These are phyloP conservation scores for Oryzias sinensis DNA, from an alignment of 2,797 vertebrate species.

Conservation along the genomic window DNA sequence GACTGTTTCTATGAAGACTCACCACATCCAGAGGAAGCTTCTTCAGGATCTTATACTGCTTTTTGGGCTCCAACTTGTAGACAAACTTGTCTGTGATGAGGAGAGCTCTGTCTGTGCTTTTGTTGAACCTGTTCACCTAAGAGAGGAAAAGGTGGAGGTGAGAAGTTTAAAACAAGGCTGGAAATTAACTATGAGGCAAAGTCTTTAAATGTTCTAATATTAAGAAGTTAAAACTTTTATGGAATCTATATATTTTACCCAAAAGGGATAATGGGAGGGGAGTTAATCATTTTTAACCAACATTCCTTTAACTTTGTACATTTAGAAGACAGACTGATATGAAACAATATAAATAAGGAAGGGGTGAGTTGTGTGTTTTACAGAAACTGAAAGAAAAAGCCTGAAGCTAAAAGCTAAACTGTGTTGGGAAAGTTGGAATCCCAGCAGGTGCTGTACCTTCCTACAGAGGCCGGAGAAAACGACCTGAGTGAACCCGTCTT, in stretches of 20 bases:
- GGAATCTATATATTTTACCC: too few relatives aligned
- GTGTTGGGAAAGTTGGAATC: not conserved
- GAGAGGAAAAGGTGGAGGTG: not conserved
- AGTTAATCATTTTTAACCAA: too few relatives aligned
- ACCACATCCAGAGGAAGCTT: conserved; percentile 79
- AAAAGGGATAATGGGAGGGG: too few relatives aligned
- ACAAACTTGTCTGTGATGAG: conserved; percentile 87
- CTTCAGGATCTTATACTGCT: conserved; percentile 86
- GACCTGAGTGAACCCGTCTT: conserved; percentile 77
- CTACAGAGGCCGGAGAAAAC: conserved; percentile 88
- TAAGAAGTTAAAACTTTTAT: not conserved
- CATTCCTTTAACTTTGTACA: too few relatives aligned
- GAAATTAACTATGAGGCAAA: not conserved
- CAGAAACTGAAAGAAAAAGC: not conserved
- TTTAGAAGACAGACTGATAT: too few relatives aligned
- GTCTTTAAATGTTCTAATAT: not conserved
- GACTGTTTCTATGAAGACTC: conserved; percentile 57
- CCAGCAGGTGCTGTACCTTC: conserved; percentile 77
- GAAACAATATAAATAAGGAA: too few relatives aligned
- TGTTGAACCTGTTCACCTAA: conserved; percentile 88
- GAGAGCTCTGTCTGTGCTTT: conserved; percentile 84
- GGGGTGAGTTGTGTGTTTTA: not conserved
- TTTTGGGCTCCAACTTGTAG: conserved; percentile 88
- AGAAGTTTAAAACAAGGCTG: not conserved
- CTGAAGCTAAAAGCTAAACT: conserved; percentile 17